These are phyloP conservation scores for Alentia gelatinosa DNA, from an alignment of 2,888 invertebrate genomes.

Conservation along the genomic window DNA sequence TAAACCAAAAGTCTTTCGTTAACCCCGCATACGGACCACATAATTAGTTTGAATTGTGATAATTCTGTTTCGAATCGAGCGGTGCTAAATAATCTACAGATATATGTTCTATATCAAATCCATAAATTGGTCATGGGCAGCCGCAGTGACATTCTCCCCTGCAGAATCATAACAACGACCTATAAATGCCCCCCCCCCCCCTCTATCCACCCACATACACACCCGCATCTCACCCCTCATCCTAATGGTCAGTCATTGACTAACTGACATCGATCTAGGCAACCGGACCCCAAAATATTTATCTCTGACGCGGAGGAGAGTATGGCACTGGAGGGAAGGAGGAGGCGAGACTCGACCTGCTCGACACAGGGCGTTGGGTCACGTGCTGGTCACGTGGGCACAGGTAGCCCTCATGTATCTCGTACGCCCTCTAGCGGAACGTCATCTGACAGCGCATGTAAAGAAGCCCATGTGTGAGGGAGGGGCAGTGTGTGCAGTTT, in stretches of 20 bases:
- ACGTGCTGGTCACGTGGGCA: constrained; percentile 18
- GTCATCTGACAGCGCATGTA: constrained; percentile 5
- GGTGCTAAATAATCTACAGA: neutral
- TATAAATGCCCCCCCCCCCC: neutral
- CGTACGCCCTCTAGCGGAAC: constrained; percentile 12
- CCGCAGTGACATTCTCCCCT: neutral
- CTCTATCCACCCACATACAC: neutral
- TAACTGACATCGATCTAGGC: neutral
- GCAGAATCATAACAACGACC: too few species aligned
- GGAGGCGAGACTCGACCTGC: neutral
- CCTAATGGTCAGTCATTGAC: neutral
- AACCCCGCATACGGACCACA: neutral
- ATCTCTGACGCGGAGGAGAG: neutral
- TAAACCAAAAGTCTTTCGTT: neutral
- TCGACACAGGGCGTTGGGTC: neutral
- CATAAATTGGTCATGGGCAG: neutral
- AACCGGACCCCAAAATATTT: neutral
- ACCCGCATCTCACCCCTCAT: neutral
- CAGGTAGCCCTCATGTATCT: neutral
- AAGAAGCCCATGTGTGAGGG: neutral
- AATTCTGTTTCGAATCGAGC: neutral
- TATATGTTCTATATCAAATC: neutral
- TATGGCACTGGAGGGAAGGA: neutral
- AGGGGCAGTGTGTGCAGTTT: neutral
- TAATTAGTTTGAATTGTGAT: neutral